Percentiles rank a stretch among this genome's conserved stretches.
phyloP scores from a whole-genome alignment of 2,113 vertebrate species.

The Pycnonotus jocosus region DNA sequence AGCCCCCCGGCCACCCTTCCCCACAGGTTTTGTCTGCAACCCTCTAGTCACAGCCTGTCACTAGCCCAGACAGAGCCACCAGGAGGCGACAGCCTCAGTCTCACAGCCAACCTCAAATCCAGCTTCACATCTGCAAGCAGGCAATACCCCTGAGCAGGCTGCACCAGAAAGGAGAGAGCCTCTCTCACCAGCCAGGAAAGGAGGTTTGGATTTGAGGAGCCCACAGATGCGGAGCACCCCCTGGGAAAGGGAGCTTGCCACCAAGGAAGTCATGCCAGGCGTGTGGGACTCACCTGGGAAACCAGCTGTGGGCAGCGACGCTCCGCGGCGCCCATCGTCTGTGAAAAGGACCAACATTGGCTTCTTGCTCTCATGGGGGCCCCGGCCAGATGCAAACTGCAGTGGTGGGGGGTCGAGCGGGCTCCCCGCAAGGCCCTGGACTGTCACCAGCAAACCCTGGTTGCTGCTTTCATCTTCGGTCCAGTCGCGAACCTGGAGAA shows the following conservation, averaged over 20 bases:
- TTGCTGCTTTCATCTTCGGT: conserved; percentile 77
- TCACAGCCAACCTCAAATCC: background rate
- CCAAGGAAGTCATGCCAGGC: rapidly evolving
- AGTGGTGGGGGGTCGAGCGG: conserved; percentile 63
- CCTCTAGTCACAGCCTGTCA: background rate
- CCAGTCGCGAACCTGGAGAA: conserved; percentile 80
- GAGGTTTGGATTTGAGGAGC: background rate
- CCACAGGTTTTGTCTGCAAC: background rate
- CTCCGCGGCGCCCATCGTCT: conserved; percentile 77
- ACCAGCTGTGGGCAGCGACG: background rate
- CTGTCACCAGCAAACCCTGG: conserved; percentile 78
- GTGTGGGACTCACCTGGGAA: conserved; percentile 55
- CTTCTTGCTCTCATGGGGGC: conserved; percentile 86
- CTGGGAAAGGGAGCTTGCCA: rapidly evolving
- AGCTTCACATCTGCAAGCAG: background rate
- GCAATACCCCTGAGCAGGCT: too few relatives aligned
- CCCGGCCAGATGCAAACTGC: conserved; percentile 75
- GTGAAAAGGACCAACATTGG: conserved; percentile 92
- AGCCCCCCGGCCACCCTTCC: background rate
- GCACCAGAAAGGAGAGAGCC: background rate
- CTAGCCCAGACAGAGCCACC: background rate
- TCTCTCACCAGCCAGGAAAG: background rate
- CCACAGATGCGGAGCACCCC: rapidly evolving
- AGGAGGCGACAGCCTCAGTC: background rate
- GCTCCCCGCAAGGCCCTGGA: conserved; percentile 61